A percentile compares a stretch with the other conserved stretches of the same genome.
Conservation (phyloP, 2,888 invertebrate genomes). For the Melieria omissa region DNA sequence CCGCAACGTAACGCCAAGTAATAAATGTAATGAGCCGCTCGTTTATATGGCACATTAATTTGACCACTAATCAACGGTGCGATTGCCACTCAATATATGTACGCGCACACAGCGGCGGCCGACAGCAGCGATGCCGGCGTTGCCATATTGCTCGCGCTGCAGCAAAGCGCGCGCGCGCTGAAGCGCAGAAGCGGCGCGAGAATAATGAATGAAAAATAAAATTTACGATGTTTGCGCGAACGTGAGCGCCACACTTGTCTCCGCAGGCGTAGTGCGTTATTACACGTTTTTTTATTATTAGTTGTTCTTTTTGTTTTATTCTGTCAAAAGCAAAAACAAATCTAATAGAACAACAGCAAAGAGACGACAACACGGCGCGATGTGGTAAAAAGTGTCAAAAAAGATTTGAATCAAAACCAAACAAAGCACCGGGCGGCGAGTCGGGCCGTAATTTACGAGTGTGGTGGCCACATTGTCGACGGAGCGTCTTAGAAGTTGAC, state of each 20-base stretch:
- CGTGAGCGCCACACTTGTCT: slow-evolving; percentile 13
- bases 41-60: slow-evolving; percentile 39
- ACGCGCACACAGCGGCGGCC: too few species aligned
- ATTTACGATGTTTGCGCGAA: slow-evolving; percentile 33
- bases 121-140: too few species aligned
- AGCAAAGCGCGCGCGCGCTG: background rate
- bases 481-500: too few species aligned
- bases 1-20: too few species aligned
- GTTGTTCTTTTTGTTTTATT: background rate
- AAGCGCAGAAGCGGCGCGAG: background rate
- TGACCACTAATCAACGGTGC: slow-evolving; percentile 34
- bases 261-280: background rate
- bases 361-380: background rate
- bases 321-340: background rate
- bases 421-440: background rate
- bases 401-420: slow-evolving; percentile 9
- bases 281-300: slow-evolving; percentile 21
- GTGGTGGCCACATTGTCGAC: background rate
- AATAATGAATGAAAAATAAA: slow-evolving; percentile 18
- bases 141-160: too few species aligned
- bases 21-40: background rate
- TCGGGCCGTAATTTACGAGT: too few species aligned
- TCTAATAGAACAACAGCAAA: background rate
- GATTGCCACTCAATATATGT: too few species aligned
- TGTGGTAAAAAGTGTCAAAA: background rate